Evolutionary conservation across 2,888 invertebrate species (phyloP).

Genomic region (Phlogophora meticulosa): DNA sequence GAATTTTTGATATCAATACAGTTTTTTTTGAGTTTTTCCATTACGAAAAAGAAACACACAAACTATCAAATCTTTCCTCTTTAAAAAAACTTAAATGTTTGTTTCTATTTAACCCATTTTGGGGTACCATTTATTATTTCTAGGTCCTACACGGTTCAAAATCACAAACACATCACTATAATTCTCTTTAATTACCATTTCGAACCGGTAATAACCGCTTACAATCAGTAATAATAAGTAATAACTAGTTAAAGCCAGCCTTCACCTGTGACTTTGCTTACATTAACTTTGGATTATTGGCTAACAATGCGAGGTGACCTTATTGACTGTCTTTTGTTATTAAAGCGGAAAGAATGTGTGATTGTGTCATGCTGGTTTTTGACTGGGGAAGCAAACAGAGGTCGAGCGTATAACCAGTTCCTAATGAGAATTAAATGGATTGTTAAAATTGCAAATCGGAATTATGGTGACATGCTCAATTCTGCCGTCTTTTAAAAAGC

Average conservation of each 20-base stretch:
- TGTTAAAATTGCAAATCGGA: not conserved
- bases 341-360: slow-evolving; percentile 33
- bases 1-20: too few relatives aligned
- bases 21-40: too few relatives aligned
- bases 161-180: not conserved
- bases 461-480: not conserved
- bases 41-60: too few relatives aligned
- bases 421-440: not conserved
- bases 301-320: slow-evolving; percentile 47
- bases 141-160: not conserved
- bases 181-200: slow-evolving; percentile 40
- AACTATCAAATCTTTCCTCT: too few relatives aligned
- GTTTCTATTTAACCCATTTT: too few relatives aligned
- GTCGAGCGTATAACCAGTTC: not conserved
- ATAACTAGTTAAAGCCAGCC: slow-evolving; percentile 38
- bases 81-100: too few relatives aligned
- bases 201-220: slow-evolving; percentile 35
- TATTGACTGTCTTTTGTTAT: slow-evolving; percentile 29
- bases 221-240: slow-evolving; percentile 23
- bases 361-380: slow-evolving; percentile 33
- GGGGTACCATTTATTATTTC: not conserved
- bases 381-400: slow-evolving; percentile 10
- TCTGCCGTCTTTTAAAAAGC: too few relatives aligned
- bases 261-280: slow-evolving; percentile 50
- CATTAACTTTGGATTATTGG: slow-evolving; percentile 47